A percentile compares a stretch with the other conserved stretches of the same genome.
Conservation (phyloP, 2,888 invertebrate species). For the Epirrita christyi region DNA sequence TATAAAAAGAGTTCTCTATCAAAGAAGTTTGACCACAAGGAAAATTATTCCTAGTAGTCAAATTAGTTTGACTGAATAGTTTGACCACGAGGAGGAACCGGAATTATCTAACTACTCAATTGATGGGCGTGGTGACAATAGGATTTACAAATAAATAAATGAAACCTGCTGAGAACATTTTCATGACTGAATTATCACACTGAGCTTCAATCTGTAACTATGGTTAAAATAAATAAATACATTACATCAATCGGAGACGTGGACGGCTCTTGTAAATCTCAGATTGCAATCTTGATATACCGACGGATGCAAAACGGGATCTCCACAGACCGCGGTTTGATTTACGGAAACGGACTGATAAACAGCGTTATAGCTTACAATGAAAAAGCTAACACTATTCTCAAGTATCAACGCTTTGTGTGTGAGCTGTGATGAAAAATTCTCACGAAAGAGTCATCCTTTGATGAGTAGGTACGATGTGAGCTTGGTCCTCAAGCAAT, state of each 20-base stretch:
- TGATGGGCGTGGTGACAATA: background rate
- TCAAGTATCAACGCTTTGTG: too few species aligned
- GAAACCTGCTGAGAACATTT: conserved; percentile 1
- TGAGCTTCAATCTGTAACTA: conserved; percentile 23
- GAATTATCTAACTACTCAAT: too few species aligned
- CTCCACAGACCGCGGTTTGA: conserved; percentile 64
- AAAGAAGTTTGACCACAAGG: too few species aligned
- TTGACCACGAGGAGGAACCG: too few species aligned
- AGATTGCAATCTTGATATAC: conserved; percentile 84
- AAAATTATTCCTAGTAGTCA: too few species aligned
- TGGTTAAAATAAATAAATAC: conserved; percentile 63
- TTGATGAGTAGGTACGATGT: too few species aligned
- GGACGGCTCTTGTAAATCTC: conserved; percentile 82
- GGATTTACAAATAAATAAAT: background rate
- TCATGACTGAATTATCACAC: conserved; percentile 37
- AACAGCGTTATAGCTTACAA: conserved; percentile 45
- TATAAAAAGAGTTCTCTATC: too few species aligned
- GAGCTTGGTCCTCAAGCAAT: too few species aligned
- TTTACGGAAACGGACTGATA: conserved; percentile 68
- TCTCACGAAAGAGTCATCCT: too few species aligned
- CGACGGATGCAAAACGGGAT: conserved; percentile 83
- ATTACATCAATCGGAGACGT: conserved; percentile 65
- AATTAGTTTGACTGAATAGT: too few species aligned
- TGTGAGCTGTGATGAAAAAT: too few species aligned
- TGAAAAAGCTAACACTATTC: background rate